Conservation (phyloP, 2,888 invertebrate species). For the Diloba caeruleocephala region DNA sequence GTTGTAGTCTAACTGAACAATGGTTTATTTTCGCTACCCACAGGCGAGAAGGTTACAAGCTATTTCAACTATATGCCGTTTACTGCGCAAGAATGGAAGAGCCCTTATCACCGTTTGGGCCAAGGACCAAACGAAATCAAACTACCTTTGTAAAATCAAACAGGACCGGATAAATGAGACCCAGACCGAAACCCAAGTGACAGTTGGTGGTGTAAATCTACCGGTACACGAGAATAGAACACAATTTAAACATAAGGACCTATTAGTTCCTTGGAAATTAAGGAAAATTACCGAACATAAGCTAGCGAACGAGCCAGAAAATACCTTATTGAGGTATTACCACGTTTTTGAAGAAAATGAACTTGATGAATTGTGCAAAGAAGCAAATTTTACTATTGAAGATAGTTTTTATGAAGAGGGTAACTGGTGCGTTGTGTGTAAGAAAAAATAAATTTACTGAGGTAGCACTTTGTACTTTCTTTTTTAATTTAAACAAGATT, state of each 20-base stretch:
- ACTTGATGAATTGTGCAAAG: conserved; percentile 91
- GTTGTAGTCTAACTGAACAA: too few relatives aligned
- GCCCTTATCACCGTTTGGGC: conserved; percentile 99
- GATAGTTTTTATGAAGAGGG: conserved; percentile 97
- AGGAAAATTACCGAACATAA: conserved; percentile 74
- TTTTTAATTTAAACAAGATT: conserved; percentile 64
- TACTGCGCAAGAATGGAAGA: conserved; percentile 92
- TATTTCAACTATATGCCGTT: conserved; percentile 92
- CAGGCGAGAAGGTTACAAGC: conserved; percentile 93
- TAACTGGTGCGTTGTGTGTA: conserved; percentile 97
- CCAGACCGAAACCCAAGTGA: conserved; percentile 57
- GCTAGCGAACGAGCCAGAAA: conserved; percentile 71
- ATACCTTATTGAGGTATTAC: conserved; percentile 95
- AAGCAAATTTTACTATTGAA: conserved; percentile 87
- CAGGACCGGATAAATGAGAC: conserved; percentile 46
- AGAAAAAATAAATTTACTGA: conserved; percentile 84
- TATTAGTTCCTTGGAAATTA: conserved; percentile 98
- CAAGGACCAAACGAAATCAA: conserved; percentile 93
- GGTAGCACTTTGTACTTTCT: conserved; percentile 72
- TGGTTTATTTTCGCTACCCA: conserved; percentile 1
- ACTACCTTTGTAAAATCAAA: conserved; percentile 74
- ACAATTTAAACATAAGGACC: conserved; percentile 96
- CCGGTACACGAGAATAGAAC: conserved; percentile 97
- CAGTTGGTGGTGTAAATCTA: conserved; percentile 78
- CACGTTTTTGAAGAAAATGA: conserved; percentile 97